Base-by-base conservation (phyloP, 1,140 invertebrate species). In the Wasmannia auropunctata region DNA sequence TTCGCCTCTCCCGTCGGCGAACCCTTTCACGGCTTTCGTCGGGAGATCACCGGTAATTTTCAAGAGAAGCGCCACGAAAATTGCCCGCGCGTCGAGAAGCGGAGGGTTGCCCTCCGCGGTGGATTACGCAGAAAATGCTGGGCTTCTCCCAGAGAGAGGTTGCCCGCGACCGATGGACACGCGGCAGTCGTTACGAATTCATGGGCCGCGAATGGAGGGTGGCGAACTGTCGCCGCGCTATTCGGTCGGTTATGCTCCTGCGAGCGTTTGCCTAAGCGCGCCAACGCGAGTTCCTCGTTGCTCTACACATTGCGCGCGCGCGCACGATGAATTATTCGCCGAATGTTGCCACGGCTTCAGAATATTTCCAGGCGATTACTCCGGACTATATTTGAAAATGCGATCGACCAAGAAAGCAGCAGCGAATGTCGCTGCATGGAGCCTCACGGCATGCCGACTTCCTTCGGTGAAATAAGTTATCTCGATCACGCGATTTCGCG, bases 131-230 rank as follows among this genome's bases (percentile, higher is more conserved):
- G 86, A 51, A 74, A 40, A 56, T 8, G 34, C 34, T 31, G 70
- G 37, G 34, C 31, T 58, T 58, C 31, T n/a, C 19, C 19, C 34
- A 43, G 31, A 14, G 63, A 25, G 67, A 28, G 74, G 40, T 40
- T 28, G 72, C 22, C 62, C 31, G 56, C 51, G 34, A 25, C 10
- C 46, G 70, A 34, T 49, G 58, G 63, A 40, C 63, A 43, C 63
- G 22, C 63, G 63, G 37, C 37, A 11, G 70, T 65, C 79, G 79
- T 91, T 91, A 91, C 79, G 85, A 80, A 91, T 91, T 91, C 86
- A 91, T 80, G 46, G 1, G 28, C 22, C 56, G 51, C 22, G 40
- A 34, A 49, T 34, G 74, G 37, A 76, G 86, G 83, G 72, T 86
- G 65, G 69, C 51, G 7, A 85, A 62, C 58, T 86, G 80, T 83